Percentiles rank a stretch among this genome's conserved stretches.
Conservation (phyloP, 2,888 invertebrate genomes). For the Callinectes sapidus region DNA sequence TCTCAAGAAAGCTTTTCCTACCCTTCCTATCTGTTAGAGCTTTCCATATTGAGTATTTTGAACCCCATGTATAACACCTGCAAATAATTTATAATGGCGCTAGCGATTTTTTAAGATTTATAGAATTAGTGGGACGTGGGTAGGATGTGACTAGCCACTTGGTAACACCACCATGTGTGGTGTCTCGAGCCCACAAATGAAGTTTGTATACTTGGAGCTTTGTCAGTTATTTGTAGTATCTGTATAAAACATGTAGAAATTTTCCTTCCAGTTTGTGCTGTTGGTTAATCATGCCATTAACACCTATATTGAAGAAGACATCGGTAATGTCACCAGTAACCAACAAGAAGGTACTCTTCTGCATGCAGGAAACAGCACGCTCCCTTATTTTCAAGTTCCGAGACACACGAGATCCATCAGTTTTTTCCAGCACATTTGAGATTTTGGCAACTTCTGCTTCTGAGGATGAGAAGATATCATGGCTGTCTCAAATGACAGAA, state of each 20-base stretch:
- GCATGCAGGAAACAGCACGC: not conserved
- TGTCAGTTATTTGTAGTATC: too few species aligned
- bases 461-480: conserved; percentile 19
- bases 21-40: too few species aligned
- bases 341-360: conserved; percentile 44
- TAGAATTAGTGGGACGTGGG: too few species aligned
- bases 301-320: conserved; percentile 44
- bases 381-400: conserved; percentile 45
- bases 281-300: conserved; percentile 23
- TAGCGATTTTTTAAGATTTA: too few species aligned
- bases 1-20: too few species aligned
- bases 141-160: too few species aligned
- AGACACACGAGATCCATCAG: conserved; percentile 23
- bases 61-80: too few species aligned
- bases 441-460: conserved; percentile 2
- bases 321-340: not conserved
- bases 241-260: not conserved
- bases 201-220: too few species aligned
- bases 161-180: too few species aligned
- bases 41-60: too few species aligned
- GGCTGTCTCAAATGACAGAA: conserved; percentile 53
- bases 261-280: not conserved
- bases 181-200: too few species aligned
- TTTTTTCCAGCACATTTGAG: not conserved
- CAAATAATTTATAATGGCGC: too few species aligned